Conservation (phyloP, 2,888 invertebrate species). For the Rhagonycha lutea region DNA sequence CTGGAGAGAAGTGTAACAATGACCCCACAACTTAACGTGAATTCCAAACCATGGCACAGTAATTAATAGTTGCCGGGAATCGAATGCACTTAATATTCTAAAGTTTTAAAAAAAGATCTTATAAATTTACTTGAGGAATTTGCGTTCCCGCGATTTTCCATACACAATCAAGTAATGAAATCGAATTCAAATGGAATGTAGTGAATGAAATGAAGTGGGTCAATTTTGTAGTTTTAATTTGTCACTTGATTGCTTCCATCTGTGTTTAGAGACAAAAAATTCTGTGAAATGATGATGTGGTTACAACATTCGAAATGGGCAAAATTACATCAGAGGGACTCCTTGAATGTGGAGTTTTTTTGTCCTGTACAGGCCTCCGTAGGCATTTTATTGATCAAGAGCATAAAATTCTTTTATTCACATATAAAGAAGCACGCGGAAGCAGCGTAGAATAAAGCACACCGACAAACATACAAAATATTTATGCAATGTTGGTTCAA, state of each 20-base stretch:
- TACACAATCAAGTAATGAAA: not conserved
- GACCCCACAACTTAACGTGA: too few species aligned
- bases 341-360: not conserved
- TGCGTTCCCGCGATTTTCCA: not conserved
- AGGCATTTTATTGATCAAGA: not conserved
- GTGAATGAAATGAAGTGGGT: not conserved
- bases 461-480: not conserved
- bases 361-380: not conserved
- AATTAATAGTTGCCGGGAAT: too few species aligned
- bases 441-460: not conserved
- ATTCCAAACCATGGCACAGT: too few species aligned
- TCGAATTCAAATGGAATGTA: not conserved
- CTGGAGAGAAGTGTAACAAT: too few species aligned
- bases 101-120: too few species aligned
- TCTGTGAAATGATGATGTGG: not conserved
- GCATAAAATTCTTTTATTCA: not conserved
- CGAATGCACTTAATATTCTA: too few species aligned
- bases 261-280: not conserved
- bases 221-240: not conserved
- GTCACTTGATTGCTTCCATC: not conserved
- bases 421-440: not conserved
- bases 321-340: not conserved
- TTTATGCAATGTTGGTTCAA: not conserved
- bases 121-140: not conserved
- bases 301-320: not conserved